Percentiles rank a stretch among this genome's conserved stretches.
phyloP scores from a whole-genome alignment of 2,797 vertebrate genomes.

The Sebastes trivittatus region DNA sequence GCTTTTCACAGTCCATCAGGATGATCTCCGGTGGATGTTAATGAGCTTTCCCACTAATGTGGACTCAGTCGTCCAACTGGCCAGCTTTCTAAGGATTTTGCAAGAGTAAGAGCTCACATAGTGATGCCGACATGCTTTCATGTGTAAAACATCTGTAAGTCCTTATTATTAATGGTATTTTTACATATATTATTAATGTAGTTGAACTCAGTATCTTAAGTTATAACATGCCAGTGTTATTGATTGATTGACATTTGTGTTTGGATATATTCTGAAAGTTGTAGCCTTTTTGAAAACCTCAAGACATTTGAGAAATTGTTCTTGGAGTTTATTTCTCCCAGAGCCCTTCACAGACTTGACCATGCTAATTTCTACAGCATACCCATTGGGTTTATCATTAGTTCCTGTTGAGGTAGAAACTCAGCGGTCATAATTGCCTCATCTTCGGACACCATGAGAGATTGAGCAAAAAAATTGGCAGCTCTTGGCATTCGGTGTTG shows the following conservation, averaged over 20 bases:
- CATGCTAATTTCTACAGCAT: background rate
- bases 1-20: slow-evolving; percentile 78
- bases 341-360: background rate
- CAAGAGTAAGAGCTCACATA: slow-evolving; percentile 20
- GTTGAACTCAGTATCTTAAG: background rate
- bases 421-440: background rate
- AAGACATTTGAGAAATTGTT: background rate
- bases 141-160: slow-evolving; percentile 26
- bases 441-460: too few species aligned
- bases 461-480: background rate
- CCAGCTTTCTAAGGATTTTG: slow-evolving; percentile 71
- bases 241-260: background rate
- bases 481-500: background rate
- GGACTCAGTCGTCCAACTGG: slow-evolving; percentile 65
- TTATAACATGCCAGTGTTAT: background rate
- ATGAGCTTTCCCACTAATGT: slow-evolving; percentile 77
- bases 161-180: background rate
- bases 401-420: background rate
- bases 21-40: slow-evolving; percentile 73
- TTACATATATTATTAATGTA: background rate
- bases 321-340: background rate
- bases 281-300: background rate
- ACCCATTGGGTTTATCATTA: background rate
- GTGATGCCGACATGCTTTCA: slow-evolving; percentile 20
- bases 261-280: too few species aligned